Evolutionary conservation across 2,888 invertebrate genomes (phyloP), one percentile per base, ranked within the genome.

Genomic region (Limnephilus marmoratus): DNA sequence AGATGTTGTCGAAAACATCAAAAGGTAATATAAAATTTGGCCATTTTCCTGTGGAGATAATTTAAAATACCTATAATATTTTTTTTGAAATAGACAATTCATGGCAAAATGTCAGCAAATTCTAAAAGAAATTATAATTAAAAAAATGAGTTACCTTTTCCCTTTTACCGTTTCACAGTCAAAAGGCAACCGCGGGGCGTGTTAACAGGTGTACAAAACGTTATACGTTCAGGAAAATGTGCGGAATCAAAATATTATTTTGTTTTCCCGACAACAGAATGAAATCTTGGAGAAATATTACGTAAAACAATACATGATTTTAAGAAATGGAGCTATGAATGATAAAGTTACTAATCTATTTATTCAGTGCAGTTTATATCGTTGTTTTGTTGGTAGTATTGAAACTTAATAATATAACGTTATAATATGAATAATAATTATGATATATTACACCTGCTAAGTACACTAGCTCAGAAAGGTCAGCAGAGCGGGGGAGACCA

Each of bases 121-220:
- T 24, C 24, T 24, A 15, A 5, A 68, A 68, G 7, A 9, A n/a
- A 2, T 68, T n/a, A 9, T 68, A 24, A 1, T 24, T 7, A 1
- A 18, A 68, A n/a, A 68, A 68, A 24, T 9, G 1, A 9, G 24
- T 1, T 24, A 49, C 49, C 3, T 24, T 24, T n/a, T n/a, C 68
- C 68, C n/a, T 68, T 68, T 68, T 68, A 9, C 68, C 24, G n/a
- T 68, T 53, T 24, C n/a, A 68, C 68, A n/a, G 68, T 68, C 68
- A 24, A n/a, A 24, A 68, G 68, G n/a, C 68, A n/a, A n/a, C 68
- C 68, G 68, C 68, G 68, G 5, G 24, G 68, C 9, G 9, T n/a
- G 83, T 83, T 83, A 83, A 83, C 83, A 83, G 83, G 83, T 83
- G 83, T 37, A 83, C 34, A 83, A 37, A 83, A 83, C 83, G 37